These are phyloP conservation scores for Phthorimaea operculella DNA, from an alignment of 1,140 invertebrate genomes.

Conservation along the genomic window DNA sequence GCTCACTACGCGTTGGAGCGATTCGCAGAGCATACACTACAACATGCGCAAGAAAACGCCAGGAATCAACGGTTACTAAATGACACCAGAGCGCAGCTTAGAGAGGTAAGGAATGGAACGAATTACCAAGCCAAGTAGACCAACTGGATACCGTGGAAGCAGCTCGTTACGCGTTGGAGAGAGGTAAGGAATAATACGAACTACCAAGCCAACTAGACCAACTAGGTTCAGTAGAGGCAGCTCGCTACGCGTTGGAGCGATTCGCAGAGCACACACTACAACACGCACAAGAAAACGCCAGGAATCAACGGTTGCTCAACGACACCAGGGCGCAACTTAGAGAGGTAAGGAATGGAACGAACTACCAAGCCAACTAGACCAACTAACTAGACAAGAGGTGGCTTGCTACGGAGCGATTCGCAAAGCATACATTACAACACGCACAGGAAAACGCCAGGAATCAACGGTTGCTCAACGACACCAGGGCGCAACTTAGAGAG, in stretches of 20 bases:
- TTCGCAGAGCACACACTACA: conserved; percentile 36
- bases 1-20: conserved; percentile 41
- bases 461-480: conserved; percentile 32
- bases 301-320: conserved; percentile 26
- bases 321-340: conserved; percentile 43
- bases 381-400: conserved; percentile 34
- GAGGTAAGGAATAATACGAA: conserved; percentile 53
- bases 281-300: conserved; percentile 46
- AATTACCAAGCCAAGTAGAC: conserved; percentile 33
- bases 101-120: conserved; percentile 45
- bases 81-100: conserved; percentile 41
- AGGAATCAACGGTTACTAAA: conserved; percentile 26
- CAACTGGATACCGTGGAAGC: conserved; percentile 30
- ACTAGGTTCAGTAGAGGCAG: conserved; percentile 30
- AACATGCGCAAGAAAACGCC: conserved; percentile 47
- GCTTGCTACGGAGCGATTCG: conserved; percentile 40
- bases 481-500: conserved; percentile 42
- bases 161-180: conserved; percentile 38
- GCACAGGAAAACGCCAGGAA: conserved; percentile 45
- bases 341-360: conserved; percentile 52
- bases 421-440: conserved; percentile 36
- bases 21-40: conserved; percentile 35
- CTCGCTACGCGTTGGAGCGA: conserved; percentile 39
- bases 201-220: conserved; percentile 33
- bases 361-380: conserved; percentile 31